Evolutionary conservation across 53 echinoderm and acorn worm genomes (phyloP).

Genomic region (Antedon mediterranea): DNA sequence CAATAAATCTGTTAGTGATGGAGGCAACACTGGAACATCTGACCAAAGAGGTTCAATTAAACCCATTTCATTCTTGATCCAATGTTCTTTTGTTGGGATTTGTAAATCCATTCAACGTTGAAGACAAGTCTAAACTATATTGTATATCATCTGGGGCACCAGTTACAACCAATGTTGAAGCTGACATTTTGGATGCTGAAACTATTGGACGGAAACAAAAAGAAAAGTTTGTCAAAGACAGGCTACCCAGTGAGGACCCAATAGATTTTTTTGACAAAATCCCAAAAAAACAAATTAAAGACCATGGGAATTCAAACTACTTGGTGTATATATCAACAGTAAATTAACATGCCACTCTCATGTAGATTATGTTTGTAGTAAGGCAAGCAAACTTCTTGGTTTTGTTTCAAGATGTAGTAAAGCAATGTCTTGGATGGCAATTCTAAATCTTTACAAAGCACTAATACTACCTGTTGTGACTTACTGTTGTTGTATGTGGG

Average conservation of each 20-base stretch:
- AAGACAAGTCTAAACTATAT: conserved; percentile 32
- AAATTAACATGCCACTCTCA: conserved; percentile 7
- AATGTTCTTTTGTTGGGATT: too few species aligned
- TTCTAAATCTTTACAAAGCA: too few species aligned
- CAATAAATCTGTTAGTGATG: too few species aligned
- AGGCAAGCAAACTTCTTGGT: too few species aligned
- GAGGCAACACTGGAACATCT: too few species aligned
- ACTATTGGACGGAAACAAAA: conserved; percentile 16
- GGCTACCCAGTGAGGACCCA: neutral
- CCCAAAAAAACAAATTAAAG: conserved; percentile 14
- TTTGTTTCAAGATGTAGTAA: too few species aligned
- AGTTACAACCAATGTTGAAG: conserved; percentile 10
- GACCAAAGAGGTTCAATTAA: too few species aligned
- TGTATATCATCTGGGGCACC: conserved; percentile 21
- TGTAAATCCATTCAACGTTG: conserved; percentile 18
- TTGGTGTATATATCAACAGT: too few species aligned
- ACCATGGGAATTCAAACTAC: conserved; percentile 21
- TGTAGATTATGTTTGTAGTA: neutral
- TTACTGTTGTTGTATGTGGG: too few species aligned
- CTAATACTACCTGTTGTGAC: too few species aligned
- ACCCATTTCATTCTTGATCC: too few species aligned
- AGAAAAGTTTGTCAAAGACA: conserved; percentile 1
- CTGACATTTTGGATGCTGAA: conserved; percentile 6
- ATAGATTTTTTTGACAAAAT: conserved; percentile 7
- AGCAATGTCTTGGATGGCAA: too few species aligned